Evolutionary conservation across 2,113 vertebrate genomes (phyloP).

Genomic region (Oceanites oceanicus): DNA sequence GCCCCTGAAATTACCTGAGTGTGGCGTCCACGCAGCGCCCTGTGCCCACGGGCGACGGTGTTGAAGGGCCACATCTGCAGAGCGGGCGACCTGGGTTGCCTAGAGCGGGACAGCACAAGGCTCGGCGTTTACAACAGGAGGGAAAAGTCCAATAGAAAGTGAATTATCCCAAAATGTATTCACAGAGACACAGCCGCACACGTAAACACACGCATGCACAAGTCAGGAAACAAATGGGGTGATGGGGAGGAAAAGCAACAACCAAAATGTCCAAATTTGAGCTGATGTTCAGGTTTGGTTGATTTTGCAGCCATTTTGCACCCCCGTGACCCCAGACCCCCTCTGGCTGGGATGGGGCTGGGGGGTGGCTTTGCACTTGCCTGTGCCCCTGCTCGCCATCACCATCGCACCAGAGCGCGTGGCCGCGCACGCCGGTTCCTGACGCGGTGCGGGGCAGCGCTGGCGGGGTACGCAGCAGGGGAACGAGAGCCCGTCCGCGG

Average conservation of each 20-base stretch:
- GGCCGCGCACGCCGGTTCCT: fast-evolving
- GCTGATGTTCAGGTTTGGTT: not conserved
- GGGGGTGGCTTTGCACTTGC: too few species aligned
- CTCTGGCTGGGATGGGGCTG: not conserved
- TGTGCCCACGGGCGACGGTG: fast-evolving
- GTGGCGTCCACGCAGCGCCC: not conserved
- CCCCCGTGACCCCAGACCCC: fast-evolving
- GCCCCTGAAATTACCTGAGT: too few species aligned
- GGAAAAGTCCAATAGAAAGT: not conserved
- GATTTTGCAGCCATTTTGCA: not conserved
- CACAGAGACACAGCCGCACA: too few species aligned
- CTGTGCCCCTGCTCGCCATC: not conserved
- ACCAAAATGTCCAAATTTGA: not conserved
- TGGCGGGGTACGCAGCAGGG: fast-evolving
- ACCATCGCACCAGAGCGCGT: fast-evolving
- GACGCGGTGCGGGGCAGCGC: fast-evolving
- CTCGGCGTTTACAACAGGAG: not conserved
- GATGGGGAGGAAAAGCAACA: not conserved
- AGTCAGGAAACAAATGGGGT: not conserved
- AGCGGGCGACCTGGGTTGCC: not conserved
- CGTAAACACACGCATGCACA: fast-evolving
- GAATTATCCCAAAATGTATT: fast-evolving
- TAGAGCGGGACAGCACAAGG: not conserved
- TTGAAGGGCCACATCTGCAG: not conserved
- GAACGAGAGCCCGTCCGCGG: not conserved